Evolutionary conservation across 1,140 invertebrate genomes (phyloP).

Genomic region (Oppia nitens): DNA sequence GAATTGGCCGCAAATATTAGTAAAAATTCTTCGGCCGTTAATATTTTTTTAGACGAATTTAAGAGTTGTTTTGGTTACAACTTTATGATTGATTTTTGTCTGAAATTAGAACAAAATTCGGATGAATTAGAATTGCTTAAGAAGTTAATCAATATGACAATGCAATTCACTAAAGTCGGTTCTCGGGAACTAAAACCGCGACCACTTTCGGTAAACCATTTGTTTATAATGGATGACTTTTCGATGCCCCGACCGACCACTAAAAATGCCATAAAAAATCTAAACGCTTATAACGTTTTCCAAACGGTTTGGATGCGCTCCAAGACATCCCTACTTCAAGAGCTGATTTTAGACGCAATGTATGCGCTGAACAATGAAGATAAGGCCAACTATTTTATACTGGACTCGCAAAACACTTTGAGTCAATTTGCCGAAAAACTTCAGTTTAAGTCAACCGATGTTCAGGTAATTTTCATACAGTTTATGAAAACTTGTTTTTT

Average conservation of each 20-base stretch:
- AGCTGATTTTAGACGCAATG: constrained; percentile 83
- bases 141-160: constrained; percentile 1
- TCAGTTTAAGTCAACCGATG: constrained; percentile 66
- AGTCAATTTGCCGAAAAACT: constrained; percentile 93
- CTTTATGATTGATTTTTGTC: constrained; percentile 34
- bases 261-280: constrained; percentile 52
- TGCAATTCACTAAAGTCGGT: constrained; percentile 12
- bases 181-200: constrained; percentile 6
- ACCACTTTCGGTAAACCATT: constrained; percentile 14
- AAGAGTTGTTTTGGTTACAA: constrained; percentile 80
- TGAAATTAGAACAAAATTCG: constrained; percentile 7
- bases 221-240: constrained; percentile 86
- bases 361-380: constrained; percentile 93
- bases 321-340: constrained; percentile 52
- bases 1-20: constrained; percentile 33
- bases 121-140: not conserved
- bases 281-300: constrained; percentile 86
- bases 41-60: constrained; percentile 81
- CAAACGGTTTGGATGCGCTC: constrained; percentile 77
- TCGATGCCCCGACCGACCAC: constrained; percentile 71
- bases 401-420: constrained; percentile 86
- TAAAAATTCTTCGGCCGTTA: not conserved
- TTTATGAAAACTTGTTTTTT: too few relatives aligned
- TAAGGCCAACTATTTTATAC: constrained; percentile 95
- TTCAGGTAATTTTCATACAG: constrained; percentile 43